A percentile compares a stretch with the other conserved stretches of the same genome.
Conservation (phyloP, 2,888 invertebrate genomes). For the Lasioglossum villosulum region DNA sequence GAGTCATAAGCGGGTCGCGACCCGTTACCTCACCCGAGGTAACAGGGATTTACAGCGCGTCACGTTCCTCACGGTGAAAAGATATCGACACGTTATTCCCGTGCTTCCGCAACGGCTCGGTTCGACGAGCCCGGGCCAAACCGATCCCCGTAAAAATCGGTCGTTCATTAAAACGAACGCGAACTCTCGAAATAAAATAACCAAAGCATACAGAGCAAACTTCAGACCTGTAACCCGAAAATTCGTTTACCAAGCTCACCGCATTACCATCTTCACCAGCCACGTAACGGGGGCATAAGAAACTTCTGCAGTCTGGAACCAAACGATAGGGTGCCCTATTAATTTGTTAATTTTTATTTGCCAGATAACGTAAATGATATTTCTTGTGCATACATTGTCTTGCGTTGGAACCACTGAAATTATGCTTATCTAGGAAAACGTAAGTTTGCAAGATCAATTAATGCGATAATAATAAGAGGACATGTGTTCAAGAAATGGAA, state of each 20-base stretch:
- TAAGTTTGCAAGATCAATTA: too few species aligned
- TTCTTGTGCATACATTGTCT: too few species aligned
- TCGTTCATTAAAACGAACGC: constrained; percentile 18
- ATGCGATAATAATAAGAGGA: too few species aligned
- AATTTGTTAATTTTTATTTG: too few species aligned
- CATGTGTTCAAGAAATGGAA: too few species aligned
- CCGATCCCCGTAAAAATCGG: background rate
- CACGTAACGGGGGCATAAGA: background rate
- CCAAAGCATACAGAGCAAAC: background rate
- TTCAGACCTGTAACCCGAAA: background rate
- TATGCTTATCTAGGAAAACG: too few species aligned
- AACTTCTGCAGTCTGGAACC: too few species aligned
- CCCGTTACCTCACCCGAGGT: background rate
- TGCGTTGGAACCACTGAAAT: too few species aligned
- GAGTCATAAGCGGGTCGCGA: constrained; percentile 10
- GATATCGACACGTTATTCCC: constrained; percentile 28
- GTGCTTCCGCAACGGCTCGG: background rate
- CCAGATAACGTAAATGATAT: too few species aligned
- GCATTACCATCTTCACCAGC: background rate
- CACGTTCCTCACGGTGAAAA: background rate
- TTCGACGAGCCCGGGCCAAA: background rate
- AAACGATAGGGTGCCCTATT: too few species aligned
- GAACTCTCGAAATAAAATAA: background rate
- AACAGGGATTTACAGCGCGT: background rate
- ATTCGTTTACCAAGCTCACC: constrained; percentile 18